Conservation (phyloP, 2,797 vertebrate species). For the Tangara arthus region DNA sequence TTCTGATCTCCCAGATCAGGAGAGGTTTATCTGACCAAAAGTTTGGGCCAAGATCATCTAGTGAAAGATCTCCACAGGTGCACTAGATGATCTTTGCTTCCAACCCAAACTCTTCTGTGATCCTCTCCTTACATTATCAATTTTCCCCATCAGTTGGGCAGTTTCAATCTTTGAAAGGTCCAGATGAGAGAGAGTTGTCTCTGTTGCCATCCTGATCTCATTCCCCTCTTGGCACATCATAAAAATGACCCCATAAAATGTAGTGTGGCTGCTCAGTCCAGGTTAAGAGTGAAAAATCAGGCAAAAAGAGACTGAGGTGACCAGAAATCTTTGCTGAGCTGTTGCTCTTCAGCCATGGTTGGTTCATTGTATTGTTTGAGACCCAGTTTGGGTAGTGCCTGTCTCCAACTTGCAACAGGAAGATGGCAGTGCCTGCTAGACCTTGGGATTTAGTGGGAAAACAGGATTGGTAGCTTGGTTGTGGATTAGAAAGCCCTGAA, state of each 20-base stretch:
- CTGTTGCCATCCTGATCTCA: not conserved
- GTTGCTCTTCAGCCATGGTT: not conserved
- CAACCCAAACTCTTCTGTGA: not conserved
- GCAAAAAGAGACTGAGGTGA: not conserved
- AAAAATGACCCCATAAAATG: not conserved
- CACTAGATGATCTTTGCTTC: not conserved
- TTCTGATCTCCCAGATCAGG: not conserved
- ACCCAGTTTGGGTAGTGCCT: fast-evolving
- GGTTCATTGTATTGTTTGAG: not conserved
- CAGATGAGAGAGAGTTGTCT: not conserved
- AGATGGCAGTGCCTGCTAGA: not conserved
- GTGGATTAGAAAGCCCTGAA: not conserved
- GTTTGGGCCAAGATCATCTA: not conserved
- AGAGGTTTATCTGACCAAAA: not conserved
- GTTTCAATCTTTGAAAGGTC: not conserved
- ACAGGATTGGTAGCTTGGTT: not conserved
- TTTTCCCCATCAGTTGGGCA: not conserved
- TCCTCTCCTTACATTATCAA: not conserved
- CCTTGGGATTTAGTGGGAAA: not conserved
- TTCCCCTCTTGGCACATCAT: not conserved
- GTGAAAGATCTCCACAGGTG: not conserved
- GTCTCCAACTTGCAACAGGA: not conserved
- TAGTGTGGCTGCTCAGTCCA: not conserved
- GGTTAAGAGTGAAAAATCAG: not conserved
- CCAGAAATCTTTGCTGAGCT: not conserved